These are phyloP conservation scores for Osmoderma eremita DNA, from an alignment of 2,888 invertebrate species.

Conservation along the genomic window DNA sequence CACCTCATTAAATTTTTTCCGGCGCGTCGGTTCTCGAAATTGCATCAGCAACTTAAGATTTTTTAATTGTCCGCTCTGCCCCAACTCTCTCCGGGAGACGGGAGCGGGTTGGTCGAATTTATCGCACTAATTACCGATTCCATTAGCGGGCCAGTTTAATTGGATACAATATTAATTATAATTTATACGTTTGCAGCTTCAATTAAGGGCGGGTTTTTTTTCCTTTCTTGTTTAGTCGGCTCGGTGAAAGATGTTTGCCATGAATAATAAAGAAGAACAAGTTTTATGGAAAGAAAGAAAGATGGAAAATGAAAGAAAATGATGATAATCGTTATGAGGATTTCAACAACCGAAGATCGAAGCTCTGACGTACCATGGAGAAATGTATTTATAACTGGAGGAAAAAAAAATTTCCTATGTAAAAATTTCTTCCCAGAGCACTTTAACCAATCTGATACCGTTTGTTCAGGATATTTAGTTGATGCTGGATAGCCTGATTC, in stretches of 20 bases:
- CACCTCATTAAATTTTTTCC: constrained; percentile 34
- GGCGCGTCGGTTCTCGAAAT: constrained; percentile 13
- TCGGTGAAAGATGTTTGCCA: not conserved
- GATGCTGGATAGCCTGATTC: too few relatives aligned
- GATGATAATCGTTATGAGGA: too few relatives aligned
- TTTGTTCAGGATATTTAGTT: too few relatives aligned
- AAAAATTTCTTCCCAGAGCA: too few relatives aligned
- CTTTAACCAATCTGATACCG: too few relatives aligned
- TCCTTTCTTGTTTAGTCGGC: not conserved
- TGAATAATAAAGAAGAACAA: too few relatives aligned
- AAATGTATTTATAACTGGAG: too few relatives aligned
- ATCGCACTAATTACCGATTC: constrained; percentile 29
- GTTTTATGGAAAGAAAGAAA: too few relatives aligned
- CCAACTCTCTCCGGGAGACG: constrained; percentile 14
- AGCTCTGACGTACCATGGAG: too few relatives aligned
- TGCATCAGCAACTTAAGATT: constrained; percentile 31
- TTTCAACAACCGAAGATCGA: too few relatives aligned
- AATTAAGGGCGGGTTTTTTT: constrained; percentile 7
- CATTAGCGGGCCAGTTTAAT: constrained; percentile 26
- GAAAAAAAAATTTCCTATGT: too few relatives aligned
- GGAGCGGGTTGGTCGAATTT: constrained; percentile 9
- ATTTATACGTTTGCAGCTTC: constrained; percentile 15
- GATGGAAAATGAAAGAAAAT: too few relatives aligned
- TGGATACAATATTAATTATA: constrained; percentile 35
- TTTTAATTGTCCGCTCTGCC: constrained; percentile 31